Percentiles rank a stretch among this genome's conserved stretches.
These are phyloP conservation scores for Cynoglossus semilaevis DNA, from an alignment of 2,113 vertebrate species.

Conservation along the genomic window DNA sequence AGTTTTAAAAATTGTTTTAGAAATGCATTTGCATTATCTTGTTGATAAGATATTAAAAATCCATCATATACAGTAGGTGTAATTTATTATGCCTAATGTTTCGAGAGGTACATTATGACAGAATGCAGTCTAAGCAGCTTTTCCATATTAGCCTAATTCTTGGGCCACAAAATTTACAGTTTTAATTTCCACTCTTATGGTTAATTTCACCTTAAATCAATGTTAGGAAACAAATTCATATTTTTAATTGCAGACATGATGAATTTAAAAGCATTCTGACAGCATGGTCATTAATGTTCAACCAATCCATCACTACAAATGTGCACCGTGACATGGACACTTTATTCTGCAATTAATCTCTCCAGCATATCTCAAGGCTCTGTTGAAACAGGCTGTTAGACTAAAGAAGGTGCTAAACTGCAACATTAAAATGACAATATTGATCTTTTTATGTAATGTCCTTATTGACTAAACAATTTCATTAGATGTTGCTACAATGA, in stretches of 20 bases:
- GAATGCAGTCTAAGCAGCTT: slow-evolving; percentile 46
- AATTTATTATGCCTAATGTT: slow-evolving; percentile 30
- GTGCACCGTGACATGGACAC: slow-evolving; percentile 52
- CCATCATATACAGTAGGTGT: no score
- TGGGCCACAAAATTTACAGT: slow-evolving; percentile 29
- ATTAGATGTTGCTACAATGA: slow-evolving; percentile 64
- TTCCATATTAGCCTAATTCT: slow-evolving; percentile 43
- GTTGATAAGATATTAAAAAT: no score
- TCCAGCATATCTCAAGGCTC: slow-evolving; percentile 55
- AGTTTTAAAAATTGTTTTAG: no score
- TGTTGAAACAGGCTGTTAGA: slow-evolving; percentile 61
- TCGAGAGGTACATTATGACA: slow-evolving; percentile 40
- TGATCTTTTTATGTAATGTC: slow-evolving; percentile 68
- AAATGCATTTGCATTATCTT: no score
- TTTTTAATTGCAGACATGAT: slow-evolving; percentile 62
- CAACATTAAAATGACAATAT: slow-evolving; percentile 63
- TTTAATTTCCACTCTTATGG: slow-evolving; percentile 27
- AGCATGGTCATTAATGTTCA: slow-evolving; percentile 68
- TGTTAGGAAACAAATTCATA: slow-evolving; percentile 65
- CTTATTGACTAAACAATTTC: slow-evolving; percentile 76
- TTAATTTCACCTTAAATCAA: slow-evolving; percentile 61
- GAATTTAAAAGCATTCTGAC: slow-evolving; percentile 63
- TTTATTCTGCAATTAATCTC: slow-evolving; percentile 71
- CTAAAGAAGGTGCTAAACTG: slow-evolving; percentile 73
- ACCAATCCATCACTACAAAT: slow-evolving; percentile 69